Conservation (phyloP, 2,797 vertebrate species). For the Chanos chanos region DNA sequence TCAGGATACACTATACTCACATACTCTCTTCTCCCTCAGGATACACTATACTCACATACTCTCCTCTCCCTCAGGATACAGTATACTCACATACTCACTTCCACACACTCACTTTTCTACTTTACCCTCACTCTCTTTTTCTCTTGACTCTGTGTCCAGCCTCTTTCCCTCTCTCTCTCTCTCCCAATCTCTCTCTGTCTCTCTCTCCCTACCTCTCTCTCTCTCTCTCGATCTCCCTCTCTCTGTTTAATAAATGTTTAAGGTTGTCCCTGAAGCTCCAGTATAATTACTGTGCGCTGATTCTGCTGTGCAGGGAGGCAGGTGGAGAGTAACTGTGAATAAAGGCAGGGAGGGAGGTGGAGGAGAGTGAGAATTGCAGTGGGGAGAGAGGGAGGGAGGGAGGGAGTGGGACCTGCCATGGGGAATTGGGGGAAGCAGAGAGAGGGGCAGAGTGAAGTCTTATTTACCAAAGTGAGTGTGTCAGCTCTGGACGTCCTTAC, state of each 20-base stretch:
- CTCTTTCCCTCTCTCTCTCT: background rate
- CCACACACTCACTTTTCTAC: background rate
- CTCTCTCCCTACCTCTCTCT: no score
- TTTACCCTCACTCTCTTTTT: background rate
- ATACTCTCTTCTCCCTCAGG: background rate
- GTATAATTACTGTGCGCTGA: slow-evolving; percentile 68
- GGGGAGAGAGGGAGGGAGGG: slow-evolving; percentile 39
- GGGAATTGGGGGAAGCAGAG: no score
- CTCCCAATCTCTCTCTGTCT: no score
- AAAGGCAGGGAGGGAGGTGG: slow-evolving; percentile 26
- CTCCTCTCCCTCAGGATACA: no score
- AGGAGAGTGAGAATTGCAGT: no score
- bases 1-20: background rate
- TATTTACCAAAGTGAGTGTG: slow-evolving; percentile 19
- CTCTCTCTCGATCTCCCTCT: no score
- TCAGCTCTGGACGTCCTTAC: slow-evolving; percentile 2
- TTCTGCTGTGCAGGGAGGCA: slow-evolving; percentile 49
- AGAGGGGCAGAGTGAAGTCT: slow-evolving; percentile 31
- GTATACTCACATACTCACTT: background rate
- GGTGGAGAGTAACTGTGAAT: background rate
- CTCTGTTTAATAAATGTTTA: slow-evolving; percentile 74
- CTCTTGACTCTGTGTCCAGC: background rate
- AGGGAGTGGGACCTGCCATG: no score
- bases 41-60: no score
- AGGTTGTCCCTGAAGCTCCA: slow-evolving; percentile 62